Percentiles rank a stretch among this genome's conserved stretches.
Evolutionary conservation across 2,797 vertebrate species (phyloP).

Genomic region (Falco cherrug): DNA sequence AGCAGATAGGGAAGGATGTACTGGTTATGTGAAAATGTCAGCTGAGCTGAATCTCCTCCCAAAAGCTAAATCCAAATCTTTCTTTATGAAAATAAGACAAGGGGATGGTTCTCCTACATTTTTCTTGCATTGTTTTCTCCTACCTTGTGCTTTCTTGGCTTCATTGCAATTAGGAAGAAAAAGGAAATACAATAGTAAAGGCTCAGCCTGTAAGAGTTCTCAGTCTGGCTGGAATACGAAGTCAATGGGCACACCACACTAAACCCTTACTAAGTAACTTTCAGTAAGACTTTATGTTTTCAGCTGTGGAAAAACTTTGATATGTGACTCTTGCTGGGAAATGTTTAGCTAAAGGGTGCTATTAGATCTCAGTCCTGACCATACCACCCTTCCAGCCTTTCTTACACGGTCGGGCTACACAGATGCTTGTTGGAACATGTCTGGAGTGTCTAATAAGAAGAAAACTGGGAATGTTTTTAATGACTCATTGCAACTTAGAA

Average conservation of each 20-base stretch:
- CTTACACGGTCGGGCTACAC: background rate
- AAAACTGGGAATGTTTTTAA: background rate
- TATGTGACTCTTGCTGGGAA: background rate
- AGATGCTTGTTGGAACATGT: background rate
- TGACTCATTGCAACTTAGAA: background rate
- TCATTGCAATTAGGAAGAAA: background rate
- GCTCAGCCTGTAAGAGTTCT: background rate
- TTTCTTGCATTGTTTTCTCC: background rate
- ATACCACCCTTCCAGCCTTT: background rate
- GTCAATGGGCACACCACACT: background rate
- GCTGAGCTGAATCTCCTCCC: background rate
- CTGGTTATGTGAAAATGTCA: conserved; percentile 31
- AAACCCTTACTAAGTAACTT: background rate
- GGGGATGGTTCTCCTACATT: background rate
- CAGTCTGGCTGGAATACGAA: background rate
- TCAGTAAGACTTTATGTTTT: background rate
- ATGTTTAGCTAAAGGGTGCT: background rate
- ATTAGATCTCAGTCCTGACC: background rate
- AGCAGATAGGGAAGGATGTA: conserved; percentile 24
- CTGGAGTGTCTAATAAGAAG: background rate
- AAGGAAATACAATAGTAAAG: background rate
- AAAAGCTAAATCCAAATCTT: background rate
- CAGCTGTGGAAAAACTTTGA: background rate
- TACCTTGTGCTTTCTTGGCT: background rate
- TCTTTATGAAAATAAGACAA: background rate